Base-by-base conservation (phyloP, 1,140 invertebrate species). In the Caligus rogercresseyi region DNA sequence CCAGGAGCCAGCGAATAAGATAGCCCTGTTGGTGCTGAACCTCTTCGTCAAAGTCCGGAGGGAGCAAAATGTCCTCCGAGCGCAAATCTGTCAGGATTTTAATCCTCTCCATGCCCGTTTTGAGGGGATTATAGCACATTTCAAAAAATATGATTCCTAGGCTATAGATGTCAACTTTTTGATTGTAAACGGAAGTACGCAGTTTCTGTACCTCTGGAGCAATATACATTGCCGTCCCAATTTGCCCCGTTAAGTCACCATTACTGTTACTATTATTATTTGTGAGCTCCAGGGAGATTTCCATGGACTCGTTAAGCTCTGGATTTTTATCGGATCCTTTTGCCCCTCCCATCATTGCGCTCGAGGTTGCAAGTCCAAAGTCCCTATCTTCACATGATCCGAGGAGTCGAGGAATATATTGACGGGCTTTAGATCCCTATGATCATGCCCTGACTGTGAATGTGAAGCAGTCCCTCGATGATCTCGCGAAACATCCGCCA, bases 321-420 rank as follows among this genome's bases (percentile, higher is more conserved):
- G 13, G 4, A 11, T 54, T 54, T 54, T 54, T 54, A 11, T 20
- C 15, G 53, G 15, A 16, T 16, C 20, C 15, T 11, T 54, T 54
- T 14, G 53, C 7, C 11, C 20, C 20, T 7, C 53, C 53, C 53
- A 16, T 16, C 3, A n/a, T 54, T 11, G 19, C 21, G 53, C 54
- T 14, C 19, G 83, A 88, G 0, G 91, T 96, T 0, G 93, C 92
- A 0, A 98, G 76, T 21, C 93, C 93, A 75, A 98, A 97, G 74
- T 98, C 93, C 54, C 93, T 70, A 98, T 97, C 77, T 97, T 97
- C 0, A 97, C 92, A 74, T 92, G 89, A 74, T 97, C 92, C 66
- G 87, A 82, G 7, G 81, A 86, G 71, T 96, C 91, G 64, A 98
- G 79, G 72, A 98, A 97, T 70, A 98, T 93, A 72, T 98, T 98